Percentiles rank a stretch among this genome's conserved stretches.
phyloP scores from a whole-genome alignment of 2,888 invertebrate genomes.

The Mesorhabditis spiculigera region DNA sequence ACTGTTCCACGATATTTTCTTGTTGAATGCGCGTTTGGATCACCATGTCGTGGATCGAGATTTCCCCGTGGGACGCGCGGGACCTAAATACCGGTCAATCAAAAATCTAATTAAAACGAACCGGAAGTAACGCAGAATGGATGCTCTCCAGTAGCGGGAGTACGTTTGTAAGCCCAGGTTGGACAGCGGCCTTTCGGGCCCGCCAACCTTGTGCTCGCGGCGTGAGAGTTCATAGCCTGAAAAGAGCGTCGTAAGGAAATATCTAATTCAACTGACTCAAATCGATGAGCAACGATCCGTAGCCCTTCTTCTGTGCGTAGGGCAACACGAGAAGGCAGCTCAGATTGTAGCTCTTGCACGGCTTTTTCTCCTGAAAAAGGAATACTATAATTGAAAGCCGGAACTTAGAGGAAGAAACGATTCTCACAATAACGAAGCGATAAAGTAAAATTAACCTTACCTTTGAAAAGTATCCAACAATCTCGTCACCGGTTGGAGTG shows the following conservation, averaged over 20 bases:
- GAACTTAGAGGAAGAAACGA: neutral
- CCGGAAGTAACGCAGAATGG: conserved; percentile 78
- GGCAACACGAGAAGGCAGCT: conserved; percentile 95
- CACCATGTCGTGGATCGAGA: conserved; percentile 32
- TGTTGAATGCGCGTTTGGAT: conserved; percentile 32
- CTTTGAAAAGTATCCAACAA: conserved; percentile 97
- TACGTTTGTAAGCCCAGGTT: conserved; percentile 95
- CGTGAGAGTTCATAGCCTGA: conserved; percentile 90
- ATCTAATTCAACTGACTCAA: conserved; percentile 82
- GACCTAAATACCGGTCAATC: neutral
- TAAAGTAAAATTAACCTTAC: conserved; percentile 63
- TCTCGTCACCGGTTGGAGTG: conserved; percentile 76
- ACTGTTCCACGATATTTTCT: conserved; percentile 32
- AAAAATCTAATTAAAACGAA: conserved; percentile 9
- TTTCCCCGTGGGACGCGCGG: conserved; percentile 20
- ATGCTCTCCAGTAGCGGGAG: conserved; percentile 97
- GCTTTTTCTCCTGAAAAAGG: conserved; percentile 77
- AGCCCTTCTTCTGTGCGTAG: conserved; percentile 92
- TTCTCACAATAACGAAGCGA: neutral
- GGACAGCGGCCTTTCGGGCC: conserved; percentile 94
- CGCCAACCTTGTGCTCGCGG: conserved; percentile 95
- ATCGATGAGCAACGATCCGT: conserved; percentile 92
- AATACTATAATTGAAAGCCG: neutral
- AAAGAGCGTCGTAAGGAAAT: conserved; percentile 6
- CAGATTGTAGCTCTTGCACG: conserved; percentile 94